A percentile compares a stretch with the other conserved stretches of the same genome.
Evolutionary conservation across 2,888 invertebrate genomes (phyloP).

Genomic region (Lissonota sp.): DNA sequence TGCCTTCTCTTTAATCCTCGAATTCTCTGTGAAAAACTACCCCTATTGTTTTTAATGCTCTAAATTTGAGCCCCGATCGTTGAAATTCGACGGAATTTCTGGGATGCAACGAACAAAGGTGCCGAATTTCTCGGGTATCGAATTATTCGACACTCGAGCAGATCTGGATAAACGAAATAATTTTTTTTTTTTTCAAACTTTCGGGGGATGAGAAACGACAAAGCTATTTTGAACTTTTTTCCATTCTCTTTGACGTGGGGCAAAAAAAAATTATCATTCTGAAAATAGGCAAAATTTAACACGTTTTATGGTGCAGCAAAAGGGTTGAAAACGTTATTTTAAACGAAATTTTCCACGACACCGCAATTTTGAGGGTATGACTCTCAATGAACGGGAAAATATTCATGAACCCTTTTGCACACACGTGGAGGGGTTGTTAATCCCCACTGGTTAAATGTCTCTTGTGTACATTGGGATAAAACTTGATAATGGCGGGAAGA

Average conservation of each 20-base stretch:
- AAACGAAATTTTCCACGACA: conserved; percentile 38
- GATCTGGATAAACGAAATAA: neutral
- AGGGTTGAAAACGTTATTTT: neutral
- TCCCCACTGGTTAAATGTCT: conserved; percentile 43
- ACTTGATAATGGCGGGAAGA: conserved; percentile 25
- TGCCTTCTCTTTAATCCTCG: neutral
- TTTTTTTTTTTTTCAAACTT: neutral
- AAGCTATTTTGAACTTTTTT: neutral
- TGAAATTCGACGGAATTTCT: conserved; percentile 12
- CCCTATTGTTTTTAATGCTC: conserved; percentile 3
- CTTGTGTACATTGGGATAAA: conserved; percentile 41
- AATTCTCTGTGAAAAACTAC: conserved; percentile 29
- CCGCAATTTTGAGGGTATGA: neutral
- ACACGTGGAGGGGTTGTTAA: conserved; percentile 3
- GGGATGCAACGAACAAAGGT: neutral
- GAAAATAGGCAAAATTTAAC: neutral
- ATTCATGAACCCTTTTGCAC: conserved; percentile 50
- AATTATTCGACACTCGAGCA: too few species aligned
- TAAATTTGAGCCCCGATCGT: neutral
- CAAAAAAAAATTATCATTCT: neutral
- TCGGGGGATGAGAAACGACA: neutral
- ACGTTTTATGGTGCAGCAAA: conserved; percentile 7
- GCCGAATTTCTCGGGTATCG: too few species aligned
- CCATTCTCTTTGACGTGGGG: neutral
- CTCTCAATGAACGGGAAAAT: conserved; percentile 11